phyloP scores from a whole-genome alignment of 2,888 invertebrate genomes.

The Gisinianus flammeolus region DNA sequence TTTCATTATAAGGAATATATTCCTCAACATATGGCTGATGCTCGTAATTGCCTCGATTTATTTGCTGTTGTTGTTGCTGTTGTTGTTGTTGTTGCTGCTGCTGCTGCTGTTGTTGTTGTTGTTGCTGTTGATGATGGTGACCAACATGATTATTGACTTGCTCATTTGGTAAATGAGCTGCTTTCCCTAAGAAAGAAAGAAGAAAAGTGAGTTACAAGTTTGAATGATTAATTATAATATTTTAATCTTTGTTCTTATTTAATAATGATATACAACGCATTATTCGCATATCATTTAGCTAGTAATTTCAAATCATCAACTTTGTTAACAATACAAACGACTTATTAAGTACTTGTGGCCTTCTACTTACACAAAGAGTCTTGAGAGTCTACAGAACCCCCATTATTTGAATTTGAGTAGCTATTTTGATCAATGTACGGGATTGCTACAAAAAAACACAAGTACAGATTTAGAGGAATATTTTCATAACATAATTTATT shows the following conservation, averaged over 20 bases:
- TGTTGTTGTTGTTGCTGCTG: conserved; percentile 48
- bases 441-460: conserved; percentile 44
- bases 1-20: conserved; percentile 57
- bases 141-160: conserved; percentile 60
- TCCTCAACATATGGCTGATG: conserved; percentile 56
- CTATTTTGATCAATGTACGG: conserved; percentile 81
- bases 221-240: too few species aligned
- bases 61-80: conserved; percentile 46
- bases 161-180: conserved; percentile 62
- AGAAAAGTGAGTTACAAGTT: too few species aligned
- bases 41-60: conserved; percentile 56
- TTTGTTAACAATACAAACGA: too few species aligned
- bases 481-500: neutral
- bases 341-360: too few species aligned
- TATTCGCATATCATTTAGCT: too few species aligned
- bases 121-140: conserved; percentile 68
- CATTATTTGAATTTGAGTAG: conserved; percentile 91
- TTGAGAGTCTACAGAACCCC: conserved; percentile 93
- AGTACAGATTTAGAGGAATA: conserved; percentile 1
- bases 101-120: conserved; percentile 68
- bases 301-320: too few species aligned
- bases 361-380: conserved; percentile 90
- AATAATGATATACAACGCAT: too few species aligned
- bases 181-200: too few species aligned
- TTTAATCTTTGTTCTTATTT: too few species aligned